Conservation (phyloP, 2,113 vertebrate species). For the Corvus hawaiiensis region DNA sequence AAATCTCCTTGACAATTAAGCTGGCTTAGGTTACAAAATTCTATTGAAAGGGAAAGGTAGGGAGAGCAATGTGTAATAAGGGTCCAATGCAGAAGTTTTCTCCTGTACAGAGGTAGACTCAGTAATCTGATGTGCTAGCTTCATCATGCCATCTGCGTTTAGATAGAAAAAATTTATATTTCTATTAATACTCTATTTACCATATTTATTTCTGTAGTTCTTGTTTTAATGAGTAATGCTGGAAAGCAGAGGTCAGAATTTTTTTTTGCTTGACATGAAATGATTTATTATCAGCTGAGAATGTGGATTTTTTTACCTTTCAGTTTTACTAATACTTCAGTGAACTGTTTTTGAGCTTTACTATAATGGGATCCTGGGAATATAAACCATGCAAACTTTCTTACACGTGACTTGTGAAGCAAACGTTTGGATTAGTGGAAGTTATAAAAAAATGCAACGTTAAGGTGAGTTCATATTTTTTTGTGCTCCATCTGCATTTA, state of each 20-base stretch:
- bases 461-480: slow-evolving; percentile 31
- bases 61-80: not conserved
- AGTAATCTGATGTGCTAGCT: not conserved
- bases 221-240: not conserved
- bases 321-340: slow-evolving; percentile 6
- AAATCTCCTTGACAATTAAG: not conserved
- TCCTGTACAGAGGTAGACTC: not conserved
- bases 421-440: not conserved
- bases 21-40: not conserved
- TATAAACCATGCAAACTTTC: not conserved
- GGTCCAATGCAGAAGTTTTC: not conserved
- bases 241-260: not conserved
- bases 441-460: not conserved
- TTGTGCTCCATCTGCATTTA: slow-evolving; percentile 29
- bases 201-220: not conserved
- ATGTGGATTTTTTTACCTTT: not conserved
- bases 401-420: not conserved
- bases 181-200: not conserved
- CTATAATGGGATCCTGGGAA: slow-evolving; percentile 10
- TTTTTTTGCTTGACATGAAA: not conserved
- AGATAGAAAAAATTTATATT: not conserved
- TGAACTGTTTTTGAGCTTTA: not conserved
- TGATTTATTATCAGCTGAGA: slow-evolving; percentile 36
- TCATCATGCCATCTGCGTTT: not conserved
- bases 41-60: not conserved